Base-by-base conservation (phyloP, 2,888 invertebrate species). In the Aphidius colemani region DNA sequence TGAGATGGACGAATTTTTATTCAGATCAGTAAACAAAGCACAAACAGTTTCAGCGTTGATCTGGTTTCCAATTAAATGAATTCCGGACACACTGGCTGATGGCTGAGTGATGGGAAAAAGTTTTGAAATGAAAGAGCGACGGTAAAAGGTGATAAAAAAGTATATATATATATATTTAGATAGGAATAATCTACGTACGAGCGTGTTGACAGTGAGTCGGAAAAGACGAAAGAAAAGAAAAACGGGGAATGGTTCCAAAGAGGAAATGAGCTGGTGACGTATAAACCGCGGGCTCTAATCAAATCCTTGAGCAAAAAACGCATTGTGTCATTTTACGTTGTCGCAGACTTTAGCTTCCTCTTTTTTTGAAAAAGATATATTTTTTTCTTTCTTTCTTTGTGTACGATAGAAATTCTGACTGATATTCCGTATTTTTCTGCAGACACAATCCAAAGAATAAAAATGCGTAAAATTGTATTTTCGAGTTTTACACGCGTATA, bases 11-110 rank as follows among this genome's bases (percentile, higher is more conserved):
- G 58, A 67, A 66, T 66, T 67, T 69, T 69, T 65, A 66, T 69
- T 68, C 58, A 66, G 61, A 55, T 58, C 55, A 58, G 58, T 13
- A 55, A 51, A 66, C 65, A 67, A 67, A 68, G 58, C 45, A 62
- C 46, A 44, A 30, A 61, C 61, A 59, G 68, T 51, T 53, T 57
- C 68, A 62, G 61, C 58, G 49, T 55, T 51, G 39, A 55, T 44
- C 59, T 63, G 64, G 61, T 70, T 69, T 71, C 65, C 61, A 70
- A 70, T 69, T 67, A 69, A 68, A 69, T 61, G 55, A 64, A 61
- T 8, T 48, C 53, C 57, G 51, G 53, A 63, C 61, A 30, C 30
- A 30, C 30, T 30, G 30, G 30, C 30, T 30, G 30, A 30, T 30
- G 30, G 3, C 5, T 30, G 30, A 60, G 49, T 53, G 63, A 48